Evolutionary conservation across 2,888 invertebrate species (phyloP).

Genomic region (Mesoligia furuncula): DNA sequence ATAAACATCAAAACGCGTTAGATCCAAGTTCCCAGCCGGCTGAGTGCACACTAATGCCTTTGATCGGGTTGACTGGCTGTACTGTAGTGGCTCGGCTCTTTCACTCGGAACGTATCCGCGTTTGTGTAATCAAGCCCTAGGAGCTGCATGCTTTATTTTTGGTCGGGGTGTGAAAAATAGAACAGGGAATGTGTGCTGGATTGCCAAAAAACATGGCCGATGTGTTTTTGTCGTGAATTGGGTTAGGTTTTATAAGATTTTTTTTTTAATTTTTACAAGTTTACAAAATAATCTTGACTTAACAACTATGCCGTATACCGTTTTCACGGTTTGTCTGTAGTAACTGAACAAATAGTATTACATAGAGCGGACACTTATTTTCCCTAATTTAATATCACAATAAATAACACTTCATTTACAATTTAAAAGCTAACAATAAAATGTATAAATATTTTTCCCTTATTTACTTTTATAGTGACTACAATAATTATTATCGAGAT

Average conservation of each 20-base stretch:
- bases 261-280: no score
- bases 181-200: conserved; percentile 26
- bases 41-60: conserved; percentile 60
- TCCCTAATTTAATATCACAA: no score
- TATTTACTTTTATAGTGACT: no score
- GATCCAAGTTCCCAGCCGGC: conserved; percentile 45
- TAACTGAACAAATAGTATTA: no score
- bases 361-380: no score
- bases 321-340: no score
- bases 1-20: conserved; percentile 64
- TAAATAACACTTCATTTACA: no score
- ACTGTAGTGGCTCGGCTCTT: conserved; percentile 52
- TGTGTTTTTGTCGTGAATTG: conserved; percentile 26
- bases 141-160: conserved; percentile 44
- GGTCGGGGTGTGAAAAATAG: conserved; percentile 40
- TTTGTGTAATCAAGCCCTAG: conserved; percentile 65
- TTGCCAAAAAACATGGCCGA: conserved; percentile 31
- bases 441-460: no score
- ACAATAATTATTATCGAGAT: no score
- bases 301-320: no score
- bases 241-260: conserved; percentile 6
- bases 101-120: conserved; percentile 48
- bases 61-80: conserved; percentile 64
- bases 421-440: no score
- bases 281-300: no score